Percentiles rank a stretch among this genome's conserved stretches.
Conservation (phyloP, 2,797 vertebrate genomes). For the Heteromormyrus szaboi region DNA sequence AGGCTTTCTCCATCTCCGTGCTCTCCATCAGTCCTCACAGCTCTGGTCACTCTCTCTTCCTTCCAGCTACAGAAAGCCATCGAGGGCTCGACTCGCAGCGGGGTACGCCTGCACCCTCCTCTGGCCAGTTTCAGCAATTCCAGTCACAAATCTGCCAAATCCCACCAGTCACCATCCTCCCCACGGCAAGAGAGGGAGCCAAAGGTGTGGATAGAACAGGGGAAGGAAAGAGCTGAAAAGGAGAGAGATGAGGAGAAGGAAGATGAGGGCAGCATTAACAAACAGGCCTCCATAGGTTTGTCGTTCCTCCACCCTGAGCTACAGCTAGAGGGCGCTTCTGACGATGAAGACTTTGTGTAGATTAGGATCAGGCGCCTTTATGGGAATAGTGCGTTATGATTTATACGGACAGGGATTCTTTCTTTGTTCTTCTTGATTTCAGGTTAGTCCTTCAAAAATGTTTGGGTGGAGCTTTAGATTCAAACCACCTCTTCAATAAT, state of each 20-base stretch:
- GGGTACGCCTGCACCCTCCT: conserved; percentile 78
- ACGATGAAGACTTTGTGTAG: conserved; percentile 58
- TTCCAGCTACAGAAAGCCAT: conserved; percentile 86
- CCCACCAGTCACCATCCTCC: conserved; percentile 40
- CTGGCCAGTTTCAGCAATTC: conserved; percentile 83
- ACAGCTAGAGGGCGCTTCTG: conserved; percentile 34
- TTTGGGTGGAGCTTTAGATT: not conserved
- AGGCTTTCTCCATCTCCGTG: not conserved
- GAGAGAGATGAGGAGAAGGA: conserved; percentile 19
- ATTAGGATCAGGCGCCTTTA: not conserved
- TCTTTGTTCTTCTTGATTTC: not conserved
- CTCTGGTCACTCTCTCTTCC: not conserved
- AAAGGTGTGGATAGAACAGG: conserved; percentile 53
- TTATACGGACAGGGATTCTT: not conserved
- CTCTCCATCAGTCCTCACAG: not conserved
- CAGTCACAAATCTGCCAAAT: conserved; percentile 52
- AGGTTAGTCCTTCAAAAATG: not conserved
- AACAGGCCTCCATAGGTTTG: conserved; percentile 38
- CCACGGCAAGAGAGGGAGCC: conserved; percentile 42
- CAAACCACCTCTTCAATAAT: not conserved
- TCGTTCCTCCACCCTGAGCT: conserved; percentile 33
- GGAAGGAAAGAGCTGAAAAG: conserved; percentile 30
- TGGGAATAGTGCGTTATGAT: not conserved
- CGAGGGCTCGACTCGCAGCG: conserved; percentile 80
- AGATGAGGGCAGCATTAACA: conserved; percentile 32